Percentiles rank a stretch among this genome's conserved stretches.
Evolutionary conservation across 2,113 vertebrate genomes (phyloP).

Genomic region (Isichthys henryi): DNA sequence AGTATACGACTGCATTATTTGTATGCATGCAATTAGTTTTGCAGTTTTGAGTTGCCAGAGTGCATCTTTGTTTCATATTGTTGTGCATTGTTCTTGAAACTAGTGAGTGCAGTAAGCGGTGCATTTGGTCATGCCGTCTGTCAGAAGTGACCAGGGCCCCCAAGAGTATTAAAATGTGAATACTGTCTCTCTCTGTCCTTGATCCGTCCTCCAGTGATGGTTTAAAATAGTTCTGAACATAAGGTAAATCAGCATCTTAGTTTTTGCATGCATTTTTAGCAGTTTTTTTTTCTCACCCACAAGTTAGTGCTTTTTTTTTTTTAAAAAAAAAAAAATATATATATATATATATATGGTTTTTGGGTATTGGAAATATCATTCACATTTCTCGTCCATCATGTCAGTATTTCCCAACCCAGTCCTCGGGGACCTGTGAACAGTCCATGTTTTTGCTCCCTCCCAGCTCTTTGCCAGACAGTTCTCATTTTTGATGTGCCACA

Average conservation of each 20-base stretch:
- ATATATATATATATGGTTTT: conserved; percentile 39
- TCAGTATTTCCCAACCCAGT: neutral
- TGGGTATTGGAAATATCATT: conserved; percentile 1
- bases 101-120: neutral
- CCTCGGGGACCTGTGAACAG: neutral
- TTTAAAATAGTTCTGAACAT: conserved; percentile 14
- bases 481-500: neutral
- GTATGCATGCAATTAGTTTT: conserved; percentile 10
- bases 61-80: conserved; percentile 3
- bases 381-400: conserved; percentile 22
- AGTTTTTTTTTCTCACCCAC: conserved; percentile 42
- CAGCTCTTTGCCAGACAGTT: neutral
- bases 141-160: neutral
- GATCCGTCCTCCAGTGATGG: conserved; percentile 13
- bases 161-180: conserved; percentile 21
- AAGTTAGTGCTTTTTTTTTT: conserved; percentile 24
- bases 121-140: conserved; percentile 2
- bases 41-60: neutral
- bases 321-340: neutral
- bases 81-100: conserved; percentile 9
- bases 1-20: neutral
- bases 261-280: conserved; percentile 68
- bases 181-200: conserved; percentile 27
- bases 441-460: neutral
- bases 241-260: conserved; percentile 21